Conservation (phyloP, 2,797 vertebrate genomes). For the Harpagifer antarcticus region DNA sequence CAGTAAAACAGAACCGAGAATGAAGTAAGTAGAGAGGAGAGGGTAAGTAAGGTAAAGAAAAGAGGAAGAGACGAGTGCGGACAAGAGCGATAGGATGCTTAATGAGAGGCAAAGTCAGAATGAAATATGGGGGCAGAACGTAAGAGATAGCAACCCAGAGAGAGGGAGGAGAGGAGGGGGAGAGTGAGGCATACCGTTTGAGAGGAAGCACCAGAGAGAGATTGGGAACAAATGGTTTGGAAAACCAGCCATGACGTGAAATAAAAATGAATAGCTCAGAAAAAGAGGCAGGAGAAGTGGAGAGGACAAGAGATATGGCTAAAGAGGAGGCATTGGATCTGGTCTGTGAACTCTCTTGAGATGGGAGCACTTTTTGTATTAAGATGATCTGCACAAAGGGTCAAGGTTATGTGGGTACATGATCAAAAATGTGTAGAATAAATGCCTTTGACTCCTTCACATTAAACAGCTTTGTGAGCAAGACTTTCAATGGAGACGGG, state of each 20-base stretch:
- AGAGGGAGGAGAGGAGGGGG: background rate
- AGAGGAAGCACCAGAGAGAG: constrained; percentile 38
- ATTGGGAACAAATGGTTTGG: constrained; percentile 53
- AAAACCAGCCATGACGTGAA: constrained; percentile 52
- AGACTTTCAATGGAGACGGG: constrained; percentile 8
- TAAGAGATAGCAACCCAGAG: constrained; percentile 36
- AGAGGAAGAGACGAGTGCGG: constrained; percentile 41
- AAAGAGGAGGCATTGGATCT: constrained; percentile 9
- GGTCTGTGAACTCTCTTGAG: constrained; percentile 25
- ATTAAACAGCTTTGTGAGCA: constrained; percentile 14
- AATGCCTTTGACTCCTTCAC: constrained; percentile 9
- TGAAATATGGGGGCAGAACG: constrained; percentile 57
- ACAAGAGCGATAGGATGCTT: constrained; percentile 44
- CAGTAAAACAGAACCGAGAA: constrained; percentile 27
- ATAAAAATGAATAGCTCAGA: constrained; percentile 38
- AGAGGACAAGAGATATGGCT: constrained; percentile 34
- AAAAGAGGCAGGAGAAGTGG: constrained; percentile 12
- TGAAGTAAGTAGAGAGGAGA: background rate
- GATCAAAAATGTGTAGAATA: constrained; percentile 31
- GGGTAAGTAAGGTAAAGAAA: constrained; percentile 16
- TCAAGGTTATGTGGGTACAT: constrained; percentile 41
- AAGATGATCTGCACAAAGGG: constrained; percentile 34
- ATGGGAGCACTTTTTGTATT: constrained; percentile 37
- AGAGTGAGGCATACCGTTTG: constrained; percentile 37
- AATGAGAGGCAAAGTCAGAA: constrained; percentile 63